Conservation (phyloP, 2,113 vertebrate genomes). For the Irena cyanogastra region DNA sequence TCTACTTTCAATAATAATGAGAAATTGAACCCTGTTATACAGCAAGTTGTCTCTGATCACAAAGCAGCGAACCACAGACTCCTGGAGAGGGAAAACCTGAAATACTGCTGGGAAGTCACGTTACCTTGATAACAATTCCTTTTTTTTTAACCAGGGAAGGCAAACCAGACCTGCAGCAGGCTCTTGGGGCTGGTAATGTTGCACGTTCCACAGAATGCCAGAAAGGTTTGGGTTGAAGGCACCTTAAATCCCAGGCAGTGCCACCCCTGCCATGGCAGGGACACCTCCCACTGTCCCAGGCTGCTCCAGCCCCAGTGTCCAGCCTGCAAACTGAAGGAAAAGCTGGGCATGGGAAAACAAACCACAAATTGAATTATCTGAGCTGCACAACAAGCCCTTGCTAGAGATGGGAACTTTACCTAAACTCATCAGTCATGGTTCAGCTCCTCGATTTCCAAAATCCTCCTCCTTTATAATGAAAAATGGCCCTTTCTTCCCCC, state of each 20-base stretch:
- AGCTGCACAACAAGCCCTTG: neutral
- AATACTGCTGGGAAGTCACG: neutral
- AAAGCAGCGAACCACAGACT: neutral
- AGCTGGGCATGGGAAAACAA: neutral
- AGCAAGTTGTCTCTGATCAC: neutral
- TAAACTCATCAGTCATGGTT: conserved; percentile 38
- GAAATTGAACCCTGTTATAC: neutral
- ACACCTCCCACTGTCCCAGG: neutral
- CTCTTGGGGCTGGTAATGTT: neutral
- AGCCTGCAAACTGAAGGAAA: neutral
- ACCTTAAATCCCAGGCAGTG: accelerated
- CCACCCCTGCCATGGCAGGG: neutral
- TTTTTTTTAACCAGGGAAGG: neutral
- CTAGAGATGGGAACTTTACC: neutral
- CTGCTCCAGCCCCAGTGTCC: neutral
- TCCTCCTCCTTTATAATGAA: conserved; percentile 2
- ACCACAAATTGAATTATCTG: neutral
- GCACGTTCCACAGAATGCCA: neutral
- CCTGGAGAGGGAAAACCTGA: neutral
- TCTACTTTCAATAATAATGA: neutral
- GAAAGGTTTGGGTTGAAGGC: accelerated
- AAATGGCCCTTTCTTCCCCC: neutral
- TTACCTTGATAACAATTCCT: neutral
- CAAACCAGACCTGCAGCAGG: neutral
- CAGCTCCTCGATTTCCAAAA: neutral